Evolutionary conservation across 2,888 invertebrate genomes (phyloP), one percentile per base, ranked within the genome.

Genomic region (Ornithoptera priamus): DNA sequence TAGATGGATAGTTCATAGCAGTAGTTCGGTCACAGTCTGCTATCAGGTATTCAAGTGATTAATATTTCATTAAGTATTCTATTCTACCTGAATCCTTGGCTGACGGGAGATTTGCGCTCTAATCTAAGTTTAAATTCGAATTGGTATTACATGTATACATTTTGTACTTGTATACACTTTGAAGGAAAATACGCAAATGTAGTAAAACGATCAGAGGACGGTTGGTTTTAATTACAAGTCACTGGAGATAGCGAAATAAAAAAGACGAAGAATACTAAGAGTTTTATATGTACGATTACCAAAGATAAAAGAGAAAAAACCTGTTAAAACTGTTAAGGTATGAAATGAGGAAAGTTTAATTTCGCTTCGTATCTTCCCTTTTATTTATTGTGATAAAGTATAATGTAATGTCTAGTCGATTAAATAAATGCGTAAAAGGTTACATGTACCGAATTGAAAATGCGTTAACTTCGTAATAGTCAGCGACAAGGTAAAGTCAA

Each of bases 71-170:
- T 67, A 67, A 7, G 15, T 62, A 67, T 67, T 67, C 67, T 36
- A 66, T 62, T 61, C 17, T 62, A 57, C 50, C 36, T 50, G 18
- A 57, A 53, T 61, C 39, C 67, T 17, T 8, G 18, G 42, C 24
- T 24, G 67, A 67, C 53, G 18, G 42, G 67, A 62, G 67, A 67
- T 57, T 67, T 67, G 62, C 53, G 22, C 22, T 42, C 56, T 67
- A 67, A 67, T 67, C 67, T 57, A 18, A 67, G 22, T 57, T 62
- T 15, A 62, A 67, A 67, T 62, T 46, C 50, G 30, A 60, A 60
- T 66, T 66, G 50, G 2, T 46, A 46, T 46, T 46, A 10, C 15
- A 2, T 46, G 46, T 12, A 46, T 12, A 46, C 3, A 46, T 12
- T n/a, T n/a, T n/a, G n/a, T n/a, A n/a, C n/a, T n/a, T n/a, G n/a